Percentiles rank a stretch among this genome's conserved stretches.
phyloP scores from a whole-genome alignment of 1,140 invertebrate genomes.

The Stenopsyche tienmushanensis region DNA sequence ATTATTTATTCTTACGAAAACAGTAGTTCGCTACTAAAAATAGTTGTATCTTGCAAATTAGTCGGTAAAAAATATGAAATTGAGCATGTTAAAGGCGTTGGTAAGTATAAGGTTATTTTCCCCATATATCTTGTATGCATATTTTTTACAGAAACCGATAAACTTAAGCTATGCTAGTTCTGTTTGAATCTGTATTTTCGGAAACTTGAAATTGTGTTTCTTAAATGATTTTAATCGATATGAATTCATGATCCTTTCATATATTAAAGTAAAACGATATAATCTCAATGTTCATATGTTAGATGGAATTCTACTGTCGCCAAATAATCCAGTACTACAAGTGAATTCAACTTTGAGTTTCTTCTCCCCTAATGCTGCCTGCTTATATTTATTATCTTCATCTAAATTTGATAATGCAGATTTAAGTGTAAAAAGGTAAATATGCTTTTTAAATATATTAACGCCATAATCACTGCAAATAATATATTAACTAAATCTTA shows the following conservation, averaged over 20 bases:
- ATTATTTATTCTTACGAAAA: conserved; percentile 68
- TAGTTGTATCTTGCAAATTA: conserved; percentile 66
- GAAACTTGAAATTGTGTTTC: no score
- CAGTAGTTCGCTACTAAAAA: conserved; percentile 70
- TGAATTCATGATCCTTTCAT: conserved; percentile 35
- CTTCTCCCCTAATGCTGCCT: conserved; percentile 54
- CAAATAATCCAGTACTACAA: conserved; percentile 48
- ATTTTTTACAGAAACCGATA: no score
- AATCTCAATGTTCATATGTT: not conserved
- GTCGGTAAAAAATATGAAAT: conserved; percentile 57
- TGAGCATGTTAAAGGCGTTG: conserved; percentile 57
- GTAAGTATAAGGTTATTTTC: conserved; percentile 49
- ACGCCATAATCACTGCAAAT: not conserved
- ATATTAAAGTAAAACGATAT: conserved; percentile 8
- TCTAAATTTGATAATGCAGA: not conserved
- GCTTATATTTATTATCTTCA: conserved; percentile 48
- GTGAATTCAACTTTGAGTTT: conserved; percentile 48
- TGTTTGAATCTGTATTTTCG: no score
- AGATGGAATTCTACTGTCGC: not conserved
- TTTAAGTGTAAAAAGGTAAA: conserved; percentile 10
- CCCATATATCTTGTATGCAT: conserved; percentile 44
- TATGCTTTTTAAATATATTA: not conserved
- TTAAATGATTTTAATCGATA: no score
- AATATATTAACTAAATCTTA: no score
- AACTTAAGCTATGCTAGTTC: no score